phyloP scores from a whole-genome alignment of 2,113 vertebrate genomes.

The Melospiza melodia region DNA sequence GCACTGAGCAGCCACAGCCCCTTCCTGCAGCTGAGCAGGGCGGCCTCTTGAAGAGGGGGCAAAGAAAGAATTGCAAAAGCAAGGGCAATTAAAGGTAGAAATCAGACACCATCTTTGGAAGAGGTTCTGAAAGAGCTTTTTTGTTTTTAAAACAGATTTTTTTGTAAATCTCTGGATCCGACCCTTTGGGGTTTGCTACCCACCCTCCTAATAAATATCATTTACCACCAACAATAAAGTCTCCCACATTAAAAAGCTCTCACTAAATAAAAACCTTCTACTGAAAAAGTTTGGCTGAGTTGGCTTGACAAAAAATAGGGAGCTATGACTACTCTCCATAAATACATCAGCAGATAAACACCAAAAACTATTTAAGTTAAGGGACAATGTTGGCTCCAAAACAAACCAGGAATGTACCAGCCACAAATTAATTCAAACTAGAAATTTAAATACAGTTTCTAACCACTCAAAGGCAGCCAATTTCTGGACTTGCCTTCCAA shows the following conservation, averaged over 20 bases:
- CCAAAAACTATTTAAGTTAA: slow-evolving; percentile 55
- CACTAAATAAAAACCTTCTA: slow-evolving; percentile 59
- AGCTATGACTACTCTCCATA: slow-evolving; percentile 55
- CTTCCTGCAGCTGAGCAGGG: background rate
- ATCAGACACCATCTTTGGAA: slow-evolving; percentile 36
- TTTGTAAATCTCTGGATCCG: background rate
- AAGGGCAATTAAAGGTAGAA: slow-evolving; percentile 26
- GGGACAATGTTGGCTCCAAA: slow-evolving; percentile 64
- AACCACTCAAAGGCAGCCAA: slow-evolving; percentile 9
- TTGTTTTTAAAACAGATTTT: slow-evolving; percentile 26
- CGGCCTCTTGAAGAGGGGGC: background rate
- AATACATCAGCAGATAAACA: slow-evolving; percentile 60
- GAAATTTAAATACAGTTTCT: slow-evolving; percentile 54
- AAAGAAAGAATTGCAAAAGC: background rate
- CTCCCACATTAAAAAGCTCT: slow-evolving; percentile 55
- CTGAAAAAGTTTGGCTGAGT: slow-evolving; percentile 49
- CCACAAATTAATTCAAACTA: slow-evolving; percentile 51
- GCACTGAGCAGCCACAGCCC: background rate
- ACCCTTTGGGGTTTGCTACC: slow-evolving; percentile 42
- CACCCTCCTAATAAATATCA: slow-evolving; percentile 64
- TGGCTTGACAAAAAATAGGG: slow-evolving; percentile 45
- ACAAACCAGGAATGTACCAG: slow-evolving; percentile 48
- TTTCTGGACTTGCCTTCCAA: slow-evolving; percentile 35
- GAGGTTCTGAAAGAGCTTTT: slow-evolving; percentile 33
- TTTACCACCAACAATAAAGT: slow-evolving; percentile 58